phyloP scores from a whole-genome alignment of 2,797 vertebrate genomes.

The Cryptoprocta ferox region DNA sequence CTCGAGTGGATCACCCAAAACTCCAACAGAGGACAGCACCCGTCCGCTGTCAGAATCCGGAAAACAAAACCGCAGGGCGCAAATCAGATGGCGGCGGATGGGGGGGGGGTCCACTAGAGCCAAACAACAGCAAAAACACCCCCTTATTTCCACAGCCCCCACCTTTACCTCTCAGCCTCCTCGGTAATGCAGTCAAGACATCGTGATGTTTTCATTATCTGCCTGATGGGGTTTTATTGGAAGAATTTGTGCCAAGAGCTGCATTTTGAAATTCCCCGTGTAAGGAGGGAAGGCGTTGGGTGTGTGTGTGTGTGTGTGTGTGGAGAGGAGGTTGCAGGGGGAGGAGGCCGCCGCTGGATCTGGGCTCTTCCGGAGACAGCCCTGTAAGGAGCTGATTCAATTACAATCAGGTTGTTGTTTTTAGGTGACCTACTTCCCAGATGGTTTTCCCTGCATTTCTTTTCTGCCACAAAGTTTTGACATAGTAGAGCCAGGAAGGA shows the following conservation, averaged over 20 bases:
- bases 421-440: constrained; percentile 53
- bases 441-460: not conserved
- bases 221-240: not conserved
- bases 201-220: not conserved
- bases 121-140: not conserved
- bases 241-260: not conserved
- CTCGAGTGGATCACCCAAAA: not conserved
- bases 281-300: not conserved
- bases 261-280: not conserved
- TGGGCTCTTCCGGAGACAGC: not conserved
- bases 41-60: not conserved
- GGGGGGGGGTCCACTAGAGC: not conserved
- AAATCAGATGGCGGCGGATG: not conserved
- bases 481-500: not conserved
- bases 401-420: constrained; percentile 15
- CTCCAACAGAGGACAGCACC: not conserved
- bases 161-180: fast-evolving
- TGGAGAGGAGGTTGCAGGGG: not conserved
- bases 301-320: no score
- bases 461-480: constrained; percentile 35
- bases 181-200: not conserved
- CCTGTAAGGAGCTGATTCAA: not conserved
- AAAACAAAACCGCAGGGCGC: not conserved
- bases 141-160: no score
- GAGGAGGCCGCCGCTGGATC: not conserved